Evolutionary conservation across 2,797 vertebrate genomes (phyloP), one percentile per base, ranked within the genome.

Genomic region (Apodemus agrarius): DNA sequence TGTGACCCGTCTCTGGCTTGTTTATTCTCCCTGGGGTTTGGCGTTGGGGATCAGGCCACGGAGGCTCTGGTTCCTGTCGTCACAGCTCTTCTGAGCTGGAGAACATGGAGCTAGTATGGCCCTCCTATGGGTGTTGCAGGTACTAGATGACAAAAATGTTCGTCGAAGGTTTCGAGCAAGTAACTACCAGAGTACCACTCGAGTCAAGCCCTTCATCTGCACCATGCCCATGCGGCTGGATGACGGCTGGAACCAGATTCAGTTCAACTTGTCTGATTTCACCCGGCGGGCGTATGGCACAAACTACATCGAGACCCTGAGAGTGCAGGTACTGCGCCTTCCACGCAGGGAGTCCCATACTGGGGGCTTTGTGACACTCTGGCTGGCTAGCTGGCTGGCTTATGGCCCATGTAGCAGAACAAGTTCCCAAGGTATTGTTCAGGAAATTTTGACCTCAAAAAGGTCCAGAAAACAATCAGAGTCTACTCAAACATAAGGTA

Each of bases 171-270:
- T 99, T 98, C 99, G 99, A 54, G 99, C 99, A 0, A 99, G 99
- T 95, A 99, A 99, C 98, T 99, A 99, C 97, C 99, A 99, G 98
- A 99, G 99, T 97, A 99, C 99, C 0, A 99, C 99, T 0, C 98
- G 99, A 0, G 99, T 99, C 96, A 99, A 99, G 95, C 99, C 99
- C 0, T 99, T 99, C 98, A 99, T 99, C 98, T 99, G 99, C 95
- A 99, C 99, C 69, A 99, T 99, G 99, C 99, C 99, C 46, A 99
- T 99, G 99, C 98, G 99, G 69, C 99, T 99, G 93, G 99, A 99
- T 0, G 99, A 99, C 0, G 99, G 99, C 98, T 99, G 99, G 99
- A 99, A 99, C 98, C 99, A 99, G 98, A 99, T 99, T 92, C 99
- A 99, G 98, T 99, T 99, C 98, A 99, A 99, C 98, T 98, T 99